Base-by-base conservation (phyloP, 2,888 invertebrate genomes). In the Ophraella communa region DNA sequence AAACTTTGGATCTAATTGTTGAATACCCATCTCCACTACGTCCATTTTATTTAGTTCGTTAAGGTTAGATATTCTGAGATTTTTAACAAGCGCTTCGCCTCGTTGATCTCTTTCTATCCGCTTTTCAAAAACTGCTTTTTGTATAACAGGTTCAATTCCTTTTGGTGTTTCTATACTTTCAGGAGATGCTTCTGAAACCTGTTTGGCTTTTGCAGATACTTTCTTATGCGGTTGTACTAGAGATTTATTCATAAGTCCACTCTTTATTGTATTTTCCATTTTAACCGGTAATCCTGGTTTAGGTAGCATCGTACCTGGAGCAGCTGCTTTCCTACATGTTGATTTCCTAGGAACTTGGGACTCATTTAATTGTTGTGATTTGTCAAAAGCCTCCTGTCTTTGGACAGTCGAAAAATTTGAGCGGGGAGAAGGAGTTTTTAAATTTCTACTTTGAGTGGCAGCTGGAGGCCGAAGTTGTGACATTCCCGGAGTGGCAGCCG, bases 111-210 rank as follows among this genome's bases (percentile, higher is more conserved):
- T 71, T 58, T 77, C 77, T 4, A 80, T 74, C 20, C 72, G 71
- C 57, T 70, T 73, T 56, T 79, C 76, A 4, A 76, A 66, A n/a
- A 74, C 71, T 14, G 79, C 64, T 67, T 78, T 75, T 42, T 75
- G 74, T 3, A 74, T 51, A 1, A 76, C 73, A 11, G 66, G 70
- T 42, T 78, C 74, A n/a, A 70, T 68, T 1, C 79, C 79, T 4
- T 67, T 57, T 1, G 70, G 70, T 5, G 77, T 76, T 60, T 68
- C 69, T 4, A 77, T 67, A 5, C 60, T 45, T 39, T 73, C 70
- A 1, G 71, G 62, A 4, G 52, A 44, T 1, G 62, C 47, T 7
- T 60, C 23, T 5, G 56, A 49, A 10, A 62, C 44, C 17, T 54
- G 35, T 20, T 65, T 65, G 14, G 65, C 65, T 42, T 64, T 71